phyloP scores from a whole-genome alignment of 1,140 invertebrate genomes.

The Hyphantria cunea region DNA sequence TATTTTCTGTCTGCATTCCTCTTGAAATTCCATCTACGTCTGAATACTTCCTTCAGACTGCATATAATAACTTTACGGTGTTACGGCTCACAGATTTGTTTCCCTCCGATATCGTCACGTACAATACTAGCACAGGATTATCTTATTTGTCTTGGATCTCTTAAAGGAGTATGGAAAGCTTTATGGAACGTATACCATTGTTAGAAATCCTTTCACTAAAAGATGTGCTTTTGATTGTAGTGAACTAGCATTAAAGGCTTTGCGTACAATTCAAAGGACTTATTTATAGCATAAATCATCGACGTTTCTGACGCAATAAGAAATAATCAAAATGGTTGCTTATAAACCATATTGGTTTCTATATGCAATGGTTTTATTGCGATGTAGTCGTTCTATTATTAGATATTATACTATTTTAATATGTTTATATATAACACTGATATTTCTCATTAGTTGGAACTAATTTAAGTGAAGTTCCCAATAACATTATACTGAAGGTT shows the following conservation, averaged over 20 bases:
- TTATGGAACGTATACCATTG: constrained; percentile 12
- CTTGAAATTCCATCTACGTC: constrained; percentile 35
- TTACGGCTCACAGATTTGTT: constrained; percentile 35
- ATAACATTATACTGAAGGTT: no score
- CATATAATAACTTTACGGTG: constrained; percentile 7
- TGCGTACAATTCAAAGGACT: constrained; percentile 4
- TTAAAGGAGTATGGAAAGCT: constrained; percentile 16
- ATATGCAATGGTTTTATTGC: no score
- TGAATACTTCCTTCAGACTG: constrained; percentile 23
- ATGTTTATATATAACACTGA: no score
- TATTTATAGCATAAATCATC: background rate
- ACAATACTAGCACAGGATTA: constrained; percentile 13
- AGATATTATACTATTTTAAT: no score
- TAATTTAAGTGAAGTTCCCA: no score
- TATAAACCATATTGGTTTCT: no score
- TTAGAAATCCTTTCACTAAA: constrained; percentile 11
- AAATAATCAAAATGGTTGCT: no score
- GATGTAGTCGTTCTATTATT: no score
- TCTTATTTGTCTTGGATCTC: constrained; percentile 26
- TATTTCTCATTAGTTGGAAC: no score
- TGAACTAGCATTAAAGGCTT: constrained; percentile 4
- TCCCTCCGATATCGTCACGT: constrained; percentile 32
- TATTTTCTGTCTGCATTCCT: constrained; percentile 21
- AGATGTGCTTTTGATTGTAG: constrained; percentile 18
- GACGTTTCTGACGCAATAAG: no score